Base-by-base conservation (phyloP, 2,888 invertebrate species). In the Parasteatoda lunata region DNA sequence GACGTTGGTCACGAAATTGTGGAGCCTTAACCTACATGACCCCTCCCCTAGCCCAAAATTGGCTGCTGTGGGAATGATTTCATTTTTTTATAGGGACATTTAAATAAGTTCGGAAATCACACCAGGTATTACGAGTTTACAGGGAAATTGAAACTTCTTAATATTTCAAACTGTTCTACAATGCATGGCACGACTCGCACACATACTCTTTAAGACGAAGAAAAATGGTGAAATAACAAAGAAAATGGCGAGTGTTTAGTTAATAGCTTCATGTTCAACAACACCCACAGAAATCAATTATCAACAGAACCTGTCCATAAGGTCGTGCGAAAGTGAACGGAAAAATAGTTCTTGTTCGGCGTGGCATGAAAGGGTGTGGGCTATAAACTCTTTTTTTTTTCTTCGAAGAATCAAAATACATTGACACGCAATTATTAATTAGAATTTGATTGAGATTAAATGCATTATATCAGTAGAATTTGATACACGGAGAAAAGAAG, bases 211-310 rank as follows among this genome's bases (percentile, higher is more conserved):
- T 59, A 13, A n/a, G n/a, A 6, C n/a, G 11, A 59, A 59, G 59
- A 59, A 59, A 59, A 59, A 59, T 59, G 59, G 11, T 59, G n/a
- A 59, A 59, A 59, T 59, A 59, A 59, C 59, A 59, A 59, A 59
- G 59, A 59, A n/a, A 59, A 59, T 59, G n/a, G 59, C 59, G 5
- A n/a, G 59, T 64, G 64, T 71, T 71, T 71, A 70, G 70, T 59
- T 71, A 59, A 64, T 65, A 49, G 71, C 59, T n/a, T 71, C 79
- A 79, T 79, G 79, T 49, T 79, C 45, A 54, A 71, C 70, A 49
- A 70, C 79, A 66, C 79, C 79, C 64, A 79, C 65, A 49, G 79
- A 71, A 79, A 79, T 70, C 79, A 79, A 79, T 79, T 79, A 71
- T 52, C 30, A 64, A 59, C 7, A 49, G 47, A 30, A 71, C 30